A percentile compares a stretch with the other conserved stretches of the same genome.
phyloP scores from a whole-genome alignment of 2,797 vertebrate species.

The Microctenopoma steveboyesi region DNA sequence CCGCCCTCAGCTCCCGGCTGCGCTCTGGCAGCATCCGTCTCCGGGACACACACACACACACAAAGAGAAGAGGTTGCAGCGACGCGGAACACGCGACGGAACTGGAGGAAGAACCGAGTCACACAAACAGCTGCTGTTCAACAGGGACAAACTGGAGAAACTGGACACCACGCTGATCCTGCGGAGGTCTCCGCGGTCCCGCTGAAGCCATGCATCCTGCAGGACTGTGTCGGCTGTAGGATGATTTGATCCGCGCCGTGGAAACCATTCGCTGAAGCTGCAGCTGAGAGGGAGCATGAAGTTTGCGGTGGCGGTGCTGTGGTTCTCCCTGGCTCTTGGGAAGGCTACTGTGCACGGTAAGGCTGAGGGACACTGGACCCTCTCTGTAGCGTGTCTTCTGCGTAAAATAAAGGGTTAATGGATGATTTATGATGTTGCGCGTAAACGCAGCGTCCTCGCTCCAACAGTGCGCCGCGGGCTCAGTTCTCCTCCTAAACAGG shows the following conservation, averaged over 20 bases:
- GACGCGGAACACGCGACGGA: constrained; percentile 26
- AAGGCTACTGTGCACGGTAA: constrained; percentile 67
- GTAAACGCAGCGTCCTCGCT: neutral
- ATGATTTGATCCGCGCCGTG: constrained; percentile 31
- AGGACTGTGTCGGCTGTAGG: constrained; percentile 8
- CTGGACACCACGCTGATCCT: constrained; percentile 22
- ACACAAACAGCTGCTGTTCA: constrained; percentile 25
- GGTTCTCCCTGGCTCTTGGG: constrained; percentile 54
- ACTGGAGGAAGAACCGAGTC: neutral
- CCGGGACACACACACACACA: constrained; percentile 34
- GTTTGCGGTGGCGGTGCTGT: constrained; percentile 69
- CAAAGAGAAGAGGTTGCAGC: constrained; percentile 17
- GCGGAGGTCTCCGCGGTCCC: constrained; percentile 33
- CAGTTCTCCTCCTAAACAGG: too few relatives aligned
- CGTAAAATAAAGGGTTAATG: neutral
- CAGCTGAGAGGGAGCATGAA: constrained; percentile 62
- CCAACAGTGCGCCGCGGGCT: neutral
- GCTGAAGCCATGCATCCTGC: constrained; percentile 32
- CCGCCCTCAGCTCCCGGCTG: constrained; percentile 49
- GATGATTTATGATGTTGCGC: neutral
- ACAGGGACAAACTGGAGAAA: constrained; percentile 21
- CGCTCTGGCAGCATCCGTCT: constrained; percentile 34
- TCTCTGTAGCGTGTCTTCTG: neutral
- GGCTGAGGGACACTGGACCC: neutral
- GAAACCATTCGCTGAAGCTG: constrained; percentile 4